A percentile compares a stretch with the other conserved stretches of the same genome.
These are phyloP conservation scores for Ariolimax columbianus DNA, from an alignment of 2,888 invertebrate genomes.

Conservation along the genomic window DNA sequence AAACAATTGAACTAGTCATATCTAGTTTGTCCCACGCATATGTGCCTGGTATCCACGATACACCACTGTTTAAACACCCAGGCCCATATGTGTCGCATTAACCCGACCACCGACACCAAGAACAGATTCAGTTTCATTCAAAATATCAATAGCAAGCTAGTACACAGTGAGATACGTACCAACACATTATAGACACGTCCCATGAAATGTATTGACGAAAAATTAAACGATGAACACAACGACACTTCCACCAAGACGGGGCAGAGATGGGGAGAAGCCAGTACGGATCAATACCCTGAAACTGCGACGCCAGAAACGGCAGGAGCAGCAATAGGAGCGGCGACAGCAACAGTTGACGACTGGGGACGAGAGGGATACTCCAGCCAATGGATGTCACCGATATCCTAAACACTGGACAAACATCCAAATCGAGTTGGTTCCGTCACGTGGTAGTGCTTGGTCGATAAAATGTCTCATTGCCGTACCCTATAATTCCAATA, in stretches of 20 bases:
- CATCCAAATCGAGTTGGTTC: conserved; percentile 50
- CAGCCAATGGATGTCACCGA: conserved; percentile 39
- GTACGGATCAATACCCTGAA: conserved; percentile 39
- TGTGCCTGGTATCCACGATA: no score
- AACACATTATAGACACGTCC: neutral
- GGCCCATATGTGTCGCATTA: no score
- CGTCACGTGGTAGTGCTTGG: conserved; percentile 35
- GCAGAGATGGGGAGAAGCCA: conserved; percentile 19
- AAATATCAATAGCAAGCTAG: neutral
- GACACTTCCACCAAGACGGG: neutral
- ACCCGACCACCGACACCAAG: no score
- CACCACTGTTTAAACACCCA: no score
- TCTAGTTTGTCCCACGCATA: no score
- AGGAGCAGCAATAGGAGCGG: conserved; percentile 36
- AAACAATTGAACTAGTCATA: no score
- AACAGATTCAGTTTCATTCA: no score
- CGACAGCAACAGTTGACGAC: conserved; percentile 51
- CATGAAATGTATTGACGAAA: neutral
- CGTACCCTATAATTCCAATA: conserved; percentile 32
- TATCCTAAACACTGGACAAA: conserved; percentile 49
- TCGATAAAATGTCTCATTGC: conserved; percentile 37
- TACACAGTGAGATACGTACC: neutral
- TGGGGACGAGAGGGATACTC: conserved; percentile 15
- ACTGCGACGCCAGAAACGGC: conserved; percentile 46
- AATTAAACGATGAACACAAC: neutral